These are phyloP conservation scores for Zaprionus lachaisei DNA, from an alignment of 1,140 invertebrate genomes.

Conservation along the genomic window DNA sequence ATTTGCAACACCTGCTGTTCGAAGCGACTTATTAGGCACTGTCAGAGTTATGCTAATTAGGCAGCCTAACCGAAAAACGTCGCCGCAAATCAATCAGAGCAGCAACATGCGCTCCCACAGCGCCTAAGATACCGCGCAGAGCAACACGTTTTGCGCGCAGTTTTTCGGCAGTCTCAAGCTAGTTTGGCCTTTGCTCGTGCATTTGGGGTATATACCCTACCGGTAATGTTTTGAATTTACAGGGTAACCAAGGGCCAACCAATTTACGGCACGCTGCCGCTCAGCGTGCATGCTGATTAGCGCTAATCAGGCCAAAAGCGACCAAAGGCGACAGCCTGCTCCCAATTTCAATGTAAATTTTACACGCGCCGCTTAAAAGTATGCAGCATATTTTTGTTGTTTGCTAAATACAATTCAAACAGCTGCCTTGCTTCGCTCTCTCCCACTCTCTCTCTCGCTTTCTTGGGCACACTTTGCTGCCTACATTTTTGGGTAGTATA, in stretches of 20 bases:
- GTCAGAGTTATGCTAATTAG: constrained; percentile 71
- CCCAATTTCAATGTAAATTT: constrained; percentile 73
- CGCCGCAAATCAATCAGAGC: constrained; percentile 66
- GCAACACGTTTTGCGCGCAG: too few relatives aligned
- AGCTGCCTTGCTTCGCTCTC: background rate
- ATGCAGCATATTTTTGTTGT: constrained; percentile 39
- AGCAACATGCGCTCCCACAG: constrained; percentile 1
- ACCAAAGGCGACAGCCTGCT: constrained; percentile 21
- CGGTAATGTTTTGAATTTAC: too few relatives aligned
- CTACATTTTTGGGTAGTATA: background rate
- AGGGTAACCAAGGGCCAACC: constrained; percentile 14
- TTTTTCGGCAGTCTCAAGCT: too few relatives aligned
- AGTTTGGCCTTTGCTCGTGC: too few relatives aligned
- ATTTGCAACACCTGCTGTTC: constrained; percentile 59
- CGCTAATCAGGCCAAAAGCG: constrained; percentile 47
- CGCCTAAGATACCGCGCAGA: background rate
- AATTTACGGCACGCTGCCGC: constrained; percentile 26
- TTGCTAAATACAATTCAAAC: constrained; percentile 36
- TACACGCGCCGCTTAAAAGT: constrained; percentile 37
- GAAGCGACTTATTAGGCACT: constrained; percentile 65
- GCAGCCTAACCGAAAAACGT: constrained; percentile 45
- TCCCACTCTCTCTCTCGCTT: constrained; percentile 1
- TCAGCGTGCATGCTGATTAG: constrained; percentile 50
- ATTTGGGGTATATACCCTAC: background rate
- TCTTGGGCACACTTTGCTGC: background rate